Base-by-base conservation (phyloP, 2,888 invertebrate genomes). In the Acheta domesticus region DNA sequence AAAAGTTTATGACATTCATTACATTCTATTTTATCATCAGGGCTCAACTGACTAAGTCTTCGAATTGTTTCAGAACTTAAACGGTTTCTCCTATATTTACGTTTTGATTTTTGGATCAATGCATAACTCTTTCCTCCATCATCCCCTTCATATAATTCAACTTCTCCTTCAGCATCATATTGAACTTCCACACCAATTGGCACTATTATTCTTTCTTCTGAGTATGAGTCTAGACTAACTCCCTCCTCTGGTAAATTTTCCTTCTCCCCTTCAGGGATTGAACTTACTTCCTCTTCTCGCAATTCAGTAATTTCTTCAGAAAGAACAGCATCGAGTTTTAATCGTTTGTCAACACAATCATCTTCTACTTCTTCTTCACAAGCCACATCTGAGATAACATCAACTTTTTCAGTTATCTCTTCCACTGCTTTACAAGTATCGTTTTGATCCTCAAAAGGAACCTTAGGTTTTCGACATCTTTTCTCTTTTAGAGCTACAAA, bases 11-110 rank as follows among this genome's bases (percentile, higher is more conserved):
- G 82, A 20, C 82, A 82, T 76, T 82, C 82, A 77, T 75, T 80
- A 74, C 82, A 82, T 74, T 82, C 82, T 21, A 82, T 80, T 76
- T 82, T 82, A 62, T 82, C 82, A 77, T 82, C 81, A 36, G 81
- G 77, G 76, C 78, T 78, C 48, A 81, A 48, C 20, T 82, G 77
- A 74, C 79, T 81, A 20, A 81, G 49, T 48, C 76, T 79, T 21
- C 78, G 78, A 48, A 82, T 77, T 16, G 77, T 76, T 36, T 80
- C 80, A 20, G 80, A 62, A 74, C 78, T 82, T 2, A 80, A 76
- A 36, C 76, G 49, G 12, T 80, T 79, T 50, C 75, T 81, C 48
- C 80, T 81, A 48, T 80, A 79, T 78, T 78, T 81, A 16, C 81
- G 78, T 49, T 81, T 80, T 48, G 76, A 48, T 76, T 79, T 79